phyloP scores from a whole-genome alignment of 2,797 vertebrate species.

The Rhodeus uyekii region DNA sequence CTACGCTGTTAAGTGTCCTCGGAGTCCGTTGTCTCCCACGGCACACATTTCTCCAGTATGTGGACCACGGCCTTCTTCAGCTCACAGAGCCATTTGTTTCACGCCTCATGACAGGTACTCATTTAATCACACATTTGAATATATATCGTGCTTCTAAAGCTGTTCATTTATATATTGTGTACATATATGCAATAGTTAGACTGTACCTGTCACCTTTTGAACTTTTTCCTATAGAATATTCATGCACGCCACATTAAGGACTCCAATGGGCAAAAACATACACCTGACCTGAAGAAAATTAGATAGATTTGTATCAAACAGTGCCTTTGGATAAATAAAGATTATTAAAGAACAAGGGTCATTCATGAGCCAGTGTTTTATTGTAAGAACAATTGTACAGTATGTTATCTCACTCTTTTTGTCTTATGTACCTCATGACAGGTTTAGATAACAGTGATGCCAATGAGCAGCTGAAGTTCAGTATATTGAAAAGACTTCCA shows the following conservation, averaged over 20 bases:
- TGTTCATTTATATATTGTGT: background rate
- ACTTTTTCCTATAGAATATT: background rate
- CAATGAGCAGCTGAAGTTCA: constrained; percentile 89
- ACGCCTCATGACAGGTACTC: constrained; percentile 79
- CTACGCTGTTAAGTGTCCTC: constrained; percentile 75
- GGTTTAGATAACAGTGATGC: constrained; percentile 82
- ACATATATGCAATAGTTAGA: background rate
- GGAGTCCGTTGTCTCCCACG: constrained; percentile 80
- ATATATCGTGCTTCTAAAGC: background rate
- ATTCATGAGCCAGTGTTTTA: background rate
- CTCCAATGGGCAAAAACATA: background rate
- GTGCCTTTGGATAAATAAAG: background rate
- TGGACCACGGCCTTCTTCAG: constrained; percentile 76
- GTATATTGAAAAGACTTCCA: constrained; percentile 87
- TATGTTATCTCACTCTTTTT: background rate
- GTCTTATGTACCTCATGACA: constrained; percentile 37
- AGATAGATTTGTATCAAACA: background rate
- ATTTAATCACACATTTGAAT: constrained; percentile 4
- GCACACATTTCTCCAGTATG: constrained; percentile 78
- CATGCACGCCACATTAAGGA: background rate
- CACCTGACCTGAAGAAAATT: background rate
- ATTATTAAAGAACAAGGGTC: background rate
- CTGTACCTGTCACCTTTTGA: background rate
- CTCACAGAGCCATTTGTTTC: constrained; percentile 78
- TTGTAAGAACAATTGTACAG: background rate